phyloP scores from a whole-genome alignment of 2,888 invertebrate species.

The Strigamia crassipes region DNA sequence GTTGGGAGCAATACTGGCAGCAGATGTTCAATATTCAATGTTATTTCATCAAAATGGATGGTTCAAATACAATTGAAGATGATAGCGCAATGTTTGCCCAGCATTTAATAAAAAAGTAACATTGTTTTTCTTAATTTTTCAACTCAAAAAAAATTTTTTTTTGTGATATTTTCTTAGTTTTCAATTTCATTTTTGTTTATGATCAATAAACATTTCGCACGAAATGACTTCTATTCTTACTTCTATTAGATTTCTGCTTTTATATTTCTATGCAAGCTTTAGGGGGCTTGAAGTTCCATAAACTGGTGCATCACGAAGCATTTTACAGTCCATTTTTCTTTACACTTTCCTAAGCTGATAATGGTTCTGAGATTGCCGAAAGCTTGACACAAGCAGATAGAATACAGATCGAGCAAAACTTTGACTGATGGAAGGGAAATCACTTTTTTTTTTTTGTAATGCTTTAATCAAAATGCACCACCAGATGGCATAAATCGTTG shows the following conservation, averaged over 20 bases:
- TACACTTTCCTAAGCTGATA: background rate
- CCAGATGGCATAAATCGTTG: background rate
- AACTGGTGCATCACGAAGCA: background rate
- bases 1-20: background rate
- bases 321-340: background rate
- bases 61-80: background rate
- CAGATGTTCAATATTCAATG: background rate
- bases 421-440: no score
- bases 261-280: background rate
- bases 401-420: background rate
- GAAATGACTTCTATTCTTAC: background rate
- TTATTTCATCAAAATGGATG: background rate
- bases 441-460: background rate
- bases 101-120: no score
- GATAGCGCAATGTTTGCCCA: no score
- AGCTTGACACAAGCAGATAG: background rate
- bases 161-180: background rate
- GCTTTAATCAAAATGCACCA: background rate
- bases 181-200: background rate
- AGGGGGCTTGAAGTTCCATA: background rate
- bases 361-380: background rate
- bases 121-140: no score
- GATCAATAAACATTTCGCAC: background rate
- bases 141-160: no score
- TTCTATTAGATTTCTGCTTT: background rate